A percentile compares a stretch with the other conserved stretches of the same genome.
phyloP scores from a whole-genome alignment of 1,140 invertebrate species.

The Adoxophyes honmai region DNA sequence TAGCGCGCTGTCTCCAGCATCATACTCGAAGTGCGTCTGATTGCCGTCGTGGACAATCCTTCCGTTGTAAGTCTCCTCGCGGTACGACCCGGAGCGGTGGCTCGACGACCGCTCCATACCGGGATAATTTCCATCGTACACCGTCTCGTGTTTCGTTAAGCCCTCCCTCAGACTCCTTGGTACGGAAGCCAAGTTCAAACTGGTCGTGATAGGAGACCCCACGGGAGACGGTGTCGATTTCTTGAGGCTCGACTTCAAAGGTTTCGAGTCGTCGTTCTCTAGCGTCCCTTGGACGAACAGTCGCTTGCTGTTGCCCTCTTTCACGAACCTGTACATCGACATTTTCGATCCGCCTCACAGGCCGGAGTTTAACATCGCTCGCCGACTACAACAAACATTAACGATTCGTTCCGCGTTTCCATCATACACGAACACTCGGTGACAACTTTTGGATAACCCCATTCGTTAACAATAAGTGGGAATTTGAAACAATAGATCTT shows the following conservation, averaged over 20 bases:
- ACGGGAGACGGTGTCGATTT: conserved; percentile 65
- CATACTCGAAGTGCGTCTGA: conserved; percentile 74
- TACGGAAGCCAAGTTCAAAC: conserved; percentile 71
- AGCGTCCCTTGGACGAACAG: conserved; percentile 89
- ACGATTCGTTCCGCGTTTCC: background rate
- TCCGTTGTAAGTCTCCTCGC: conserved; percentile 67
- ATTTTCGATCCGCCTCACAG: conserved; percentile 66
- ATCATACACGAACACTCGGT: background rate
- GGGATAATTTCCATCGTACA: conserved; percentile 72
- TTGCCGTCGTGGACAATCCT: conserved; percentile 72
- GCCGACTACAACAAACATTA: conserved; percentile 9
- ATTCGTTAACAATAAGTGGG: conserved; percentile 22
- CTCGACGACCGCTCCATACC: conserved; percentile 57
- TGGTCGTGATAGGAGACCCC: conserved; percentile 79
- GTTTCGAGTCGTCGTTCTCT: conserved; percentile 78
- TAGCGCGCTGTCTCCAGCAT: conserved; percentile 59
- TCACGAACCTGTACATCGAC: conserved; percentile 87
- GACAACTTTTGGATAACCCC: background rate
- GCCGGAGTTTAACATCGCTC: conserved; percentile 22
- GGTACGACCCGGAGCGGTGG: conserved; percentile 60
- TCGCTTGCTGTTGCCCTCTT: conserved; percentile 80
- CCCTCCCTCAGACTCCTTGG: conserved; percentile 70
- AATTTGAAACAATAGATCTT: conserved; percentile 25
- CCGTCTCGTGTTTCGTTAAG: conserved; percentile 64
- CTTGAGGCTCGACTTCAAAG: conserved; percentile 77